Evolutionary conservation across 1,140 invertebrate species (phyloP), one percentile per base, ranked within the genome.

Genomic region (Spodoptera litura): DNA sequence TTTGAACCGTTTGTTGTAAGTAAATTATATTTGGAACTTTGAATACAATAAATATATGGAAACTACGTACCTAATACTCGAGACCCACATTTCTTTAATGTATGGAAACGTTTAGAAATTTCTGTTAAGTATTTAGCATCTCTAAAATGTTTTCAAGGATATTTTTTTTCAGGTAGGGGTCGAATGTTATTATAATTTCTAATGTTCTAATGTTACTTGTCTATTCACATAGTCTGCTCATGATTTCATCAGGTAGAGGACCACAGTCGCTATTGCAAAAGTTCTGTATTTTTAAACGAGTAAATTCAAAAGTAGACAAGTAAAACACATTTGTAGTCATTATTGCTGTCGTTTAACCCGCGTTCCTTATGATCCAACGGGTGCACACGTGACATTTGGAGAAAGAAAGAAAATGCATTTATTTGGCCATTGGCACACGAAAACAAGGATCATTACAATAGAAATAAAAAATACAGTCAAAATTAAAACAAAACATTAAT

Each of bases 161-260:
- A 64, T 78, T 70, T 81, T 81, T 83, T 78, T 68, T 20, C 38
- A n/a, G n/a, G 4, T 12, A 73, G 31, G 56, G 71, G 59, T 73
- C 62, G 31, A 20, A 61, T 38, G 35, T 9, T 70, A 86, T 87
- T 86, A 81, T 87, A 85, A 87, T 87, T 87, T 87, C 78, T 81
- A 84, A 84, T 84, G 77, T 72, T 87, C 78, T 81, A 84, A 84
- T 84, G 77, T 72, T 62, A 81, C 77, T 70, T 61, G 55, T 64
- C 13, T 71, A 82, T 88, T 87, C 83, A 79, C 85, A 85, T 87
- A 71, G 78, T 72, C 85, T 84, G 77, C 83, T 85, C 73, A 76
- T 83, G 82, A 74, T 82, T 79, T 82, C 15, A 35, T 64, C 44
- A 49, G 15, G 35, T 64, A 64, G 4, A 64, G 31, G 9, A 49